Evolutionary conservation across 2,888 invertebrate species (phyloP), one percentile per base, ranked within the genome.

Genomic region (Andrena hattorfiana): DNA sequence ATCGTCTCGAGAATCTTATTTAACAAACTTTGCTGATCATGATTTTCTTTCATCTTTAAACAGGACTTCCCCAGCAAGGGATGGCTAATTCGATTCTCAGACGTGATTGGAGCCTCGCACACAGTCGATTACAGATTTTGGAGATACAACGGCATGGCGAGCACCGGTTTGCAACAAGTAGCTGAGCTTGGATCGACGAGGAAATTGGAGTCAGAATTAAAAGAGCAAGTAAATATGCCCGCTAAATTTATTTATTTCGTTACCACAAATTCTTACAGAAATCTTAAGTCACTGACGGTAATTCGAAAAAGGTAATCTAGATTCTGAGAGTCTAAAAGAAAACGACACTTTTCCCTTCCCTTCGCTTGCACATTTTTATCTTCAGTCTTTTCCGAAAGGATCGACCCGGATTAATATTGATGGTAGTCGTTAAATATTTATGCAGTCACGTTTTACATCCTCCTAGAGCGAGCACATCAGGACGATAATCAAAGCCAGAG

Each of bases 41-140:
- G 8, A 51, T 56, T 56, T 6, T 20, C 6, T 42, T 13, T n/a
- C 0, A 32, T 16, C 8, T 54, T 79, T n/a, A 28, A 71, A 2
- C 70, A 94, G 94, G 97, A 99, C 94, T 99, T 98, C 94, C 99
- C 99, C 0, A 96, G 96, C 91, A 97, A 98, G 56, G 95, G 97
- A 84, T 98, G 98, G 97, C 94, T 98, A 83, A 98, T 99, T 0
- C 99, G 99, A 94, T 99, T 99, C 95, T 99, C 99, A 0, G 99
- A 99, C 94, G 96, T 99, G 16, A 97, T 99, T 90, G 99, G 99
- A 0, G 99, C 98, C 32, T 97, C 99, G 0, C 99, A 99, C 92
- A 97, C 97, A 35, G 95, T 96, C 60, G 98, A 98, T 93, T 97
- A 97, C 90, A 96, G 97, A 63, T 99, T 99, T 93, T 99, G 99